Evolutionary conservation across 2,797 vertebrate species (phyloP), one percentile per base, ranked within the genome.

Genomic region (Sebastolobus altivelis): DNA sequence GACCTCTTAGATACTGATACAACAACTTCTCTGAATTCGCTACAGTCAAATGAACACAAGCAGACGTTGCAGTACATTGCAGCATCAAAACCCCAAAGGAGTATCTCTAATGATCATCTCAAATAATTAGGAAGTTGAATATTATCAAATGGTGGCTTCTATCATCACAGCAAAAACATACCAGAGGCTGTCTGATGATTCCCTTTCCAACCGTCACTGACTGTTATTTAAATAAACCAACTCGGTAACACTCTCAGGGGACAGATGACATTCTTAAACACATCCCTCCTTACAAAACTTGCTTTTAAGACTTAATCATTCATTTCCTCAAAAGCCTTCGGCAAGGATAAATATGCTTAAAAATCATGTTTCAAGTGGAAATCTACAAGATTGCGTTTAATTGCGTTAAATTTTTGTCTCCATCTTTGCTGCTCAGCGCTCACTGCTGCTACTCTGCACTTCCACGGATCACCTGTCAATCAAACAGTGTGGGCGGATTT

Each of bases 141-240:
- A 46, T 77, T 61, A 63, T 59, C 33, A 56, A 67, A 82, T 3
- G 33, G 18, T 16, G 33, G 37, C 52, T 77, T 27, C 62, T 18
- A 65, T 13, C 43, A 35, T 46, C 35, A 43, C 65, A 82, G 61
- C 40, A 82, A 59, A 86, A 77, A 76, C 61, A 82, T 8, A 82
- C 79, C 77, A 18, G 43, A 61, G 83, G 87, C 80, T 58, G 62
- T 63, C 31, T 76, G 80, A 49, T 12, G 35, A 58, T 7, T 83
- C 80, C 82, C 83, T 59, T 22, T 31, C 66, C 14, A 10, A 65
- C 14, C 13, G 14, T 33, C 14, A 6, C 27, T 16, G 38, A 43
- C 59, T 49, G 13, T 65, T 81, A 66, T 60, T 87, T 79, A 83
- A 81, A 81, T 75, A 88, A 91, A 86, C 71, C 62, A 8, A 76